Conservation (phyloP, 2,888 invertebrate genomes). For the Aleiodes leptofemur region DNA sequence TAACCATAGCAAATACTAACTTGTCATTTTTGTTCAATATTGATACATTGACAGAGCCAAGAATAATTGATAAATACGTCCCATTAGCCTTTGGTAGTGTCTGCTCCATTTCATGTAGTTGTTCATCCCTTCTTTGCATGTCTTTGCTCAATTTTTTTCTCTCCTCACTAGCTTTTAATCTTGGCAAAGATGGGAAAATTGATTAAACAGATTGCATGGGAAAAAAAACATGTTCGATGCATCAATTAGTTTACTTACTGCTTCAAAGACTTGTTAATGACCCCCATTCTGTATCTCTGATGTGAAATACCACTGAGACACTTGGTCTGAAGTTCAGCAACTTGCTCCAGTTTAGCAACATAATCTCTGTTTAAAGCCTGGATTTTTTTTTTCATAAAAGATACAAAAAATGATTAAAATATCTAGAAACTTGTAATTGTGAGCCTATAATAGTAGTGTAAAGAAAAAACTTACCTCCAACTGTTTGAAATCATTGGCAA, state of each 20-base stretch:
- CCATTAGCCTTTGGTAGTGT: conserved; percentile 95
- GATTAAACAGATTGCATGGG: not conserved
- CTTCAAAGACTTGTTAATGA: conserved; percentile 86
- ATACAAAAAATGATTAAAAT: conserved; percentile 19
- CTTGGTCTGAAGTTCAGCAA: conserved; percentile 88
- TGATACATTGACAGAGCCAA: conserved; percentile 98
- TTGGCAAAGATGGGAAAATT: conserved; percentile 54
- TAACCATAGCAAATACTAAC: conserved; percentile 78
- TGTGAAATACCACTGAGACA: conserved; percentile 93
- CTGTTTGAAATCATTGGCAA: conserved; percentile 85
- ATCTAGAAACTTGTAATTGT: not conserved
- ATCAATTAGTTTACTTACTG: conserved; percentile 80
- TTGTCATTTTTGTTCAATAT: conserved; percentile 97
- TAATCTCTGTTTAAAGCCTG: conserved; percentile 90
- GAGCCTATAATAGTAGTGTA: conserved; percentile 35
- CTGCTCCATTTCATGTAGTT: conserved; percentile 94
- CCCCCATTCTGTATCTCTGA: conserved; percentile 92
- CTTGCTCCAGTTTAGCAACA: conserved; percentile 88
- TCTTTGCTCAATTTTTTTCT: conserved; percentile 82
- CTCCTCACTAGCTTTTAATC: conserved; percentile 65
- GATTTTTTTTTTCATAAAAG: not conserved
- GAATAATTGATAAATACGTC: conserved; percentile 93
- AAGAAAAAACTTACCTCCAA: conserved; percentile 82
- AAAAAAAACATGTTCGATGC: not conserved
- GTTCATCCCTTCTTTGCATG: conserved; percentile 88